phyloP scores from a whole-genome alignment of 2,113 vertebrate genomes.

The Marmota monax region DNA sequence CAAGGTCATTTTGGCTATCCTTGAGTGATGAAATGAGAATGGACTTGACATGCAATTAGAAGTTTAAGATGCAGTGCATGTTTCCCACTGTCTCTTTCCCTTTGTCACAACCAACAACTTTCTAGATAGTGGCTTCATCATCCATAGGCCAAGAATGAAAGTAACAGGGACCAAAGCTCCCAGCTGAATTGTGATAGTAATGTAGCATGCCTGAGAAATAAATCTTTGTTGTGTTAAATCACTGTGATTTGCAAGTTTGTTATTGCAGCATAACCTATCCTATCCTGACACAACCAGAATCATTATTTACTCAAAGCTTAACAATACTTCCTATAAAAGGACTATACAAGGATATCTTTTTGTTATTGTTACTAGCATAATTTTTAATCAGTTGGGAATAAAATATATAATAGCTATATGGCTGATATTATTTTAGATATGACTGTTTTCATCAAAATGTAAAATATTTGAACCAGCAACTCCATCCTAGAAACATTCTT shows the following conservation, averaged over 20 bases:
- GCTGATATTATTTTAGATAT: background rate
- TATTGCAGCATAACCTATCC: background rate
- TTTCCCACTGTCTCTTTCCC: background rate
- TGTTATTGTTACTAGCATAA: background rate
- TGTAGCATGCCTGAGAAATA: background rate
- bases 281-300: background rate
- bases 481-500: conserved; percentile 5
- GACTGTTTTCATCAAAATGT: background rate
- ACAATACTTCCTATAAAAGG: background rate
- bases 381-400: conserved; percentile 25
- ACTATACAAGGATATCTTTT: background rate
- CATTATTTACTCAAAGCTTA: conserved; percentile 3
- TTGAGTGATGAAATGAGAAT: background rate
- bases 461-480: background rate
- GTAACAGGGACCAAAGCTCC: background rate
- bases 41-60: background rate
- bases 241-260: background rate
- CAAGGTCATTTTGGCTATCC: background rate
- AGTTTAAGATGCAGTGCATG: background rate
- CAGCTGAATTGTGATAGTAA: background rate
- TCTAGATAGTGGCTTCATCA: background rate
- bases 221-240: background rate
- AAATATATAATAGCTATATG: background rate
- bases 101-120: background rate
- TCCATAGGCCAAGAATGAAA: background rate